Conservation (phyloP, 2,888 invertebrate species). For the Rotaria socialis region DNA sequence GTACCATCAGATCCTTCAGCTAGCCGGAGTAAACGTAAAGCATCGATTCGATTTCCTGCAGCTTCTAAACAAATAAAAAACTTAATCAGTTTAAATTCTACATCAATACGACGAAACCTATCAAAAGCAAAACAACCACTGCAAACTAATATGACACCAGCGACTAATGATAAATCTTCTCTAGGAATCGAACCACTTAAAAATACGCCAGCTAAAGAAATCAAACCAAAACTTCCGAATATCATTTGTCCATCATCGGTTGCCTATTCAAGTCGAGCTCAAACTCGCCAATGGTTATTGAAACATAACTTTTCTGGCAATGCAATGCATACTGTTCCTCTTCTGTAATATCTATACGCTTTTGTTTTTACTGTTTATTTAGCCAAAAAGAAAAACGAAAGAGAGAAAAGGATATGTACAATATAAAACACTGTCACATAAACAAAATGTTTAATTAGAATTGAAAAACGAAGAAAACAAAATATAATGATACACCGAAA, state of each 20-base stretch:
- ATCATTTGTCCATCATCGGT: not conserved
- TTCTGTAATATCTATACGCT: not conserved
- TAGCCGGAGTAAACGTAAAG: not conserved
- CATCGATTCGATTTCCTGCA: not conserved
- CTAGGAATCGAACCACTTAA: not conserved
- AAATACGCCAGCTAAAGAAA: not conserved
- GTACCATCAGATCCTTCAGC: not conserved
- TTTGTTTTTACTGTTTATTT: not conserved
- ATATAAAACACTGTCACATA: not conserved
- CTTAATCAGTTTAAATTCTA: not conserved
- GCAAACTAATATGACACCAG: not conserved
- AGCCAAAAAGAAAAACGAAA: not conserved
- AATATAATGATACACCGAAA: not conserved
- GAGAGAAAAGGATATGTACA: not conserved
- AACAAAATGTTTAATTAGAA: not conserved
- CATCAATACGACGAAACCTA: not conserved
- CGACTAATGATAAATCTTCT: not conserved
- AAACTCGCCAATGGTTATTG: conserved; percentile 9
- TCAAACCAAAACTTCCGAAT: not conserved
- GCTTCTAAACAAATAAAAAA: not conserved
- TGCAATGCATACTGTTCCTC: not conserved
- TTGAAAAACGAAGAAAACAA: not conserved
- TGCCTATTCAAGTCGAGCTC: not conserved
- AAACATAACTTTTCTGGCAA: not conserved
- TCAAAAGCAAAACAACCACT: not conserved